Conservation (phyloP, 2,797 vertebrate genomes). For the Peromyscus attwateri region DNA sequence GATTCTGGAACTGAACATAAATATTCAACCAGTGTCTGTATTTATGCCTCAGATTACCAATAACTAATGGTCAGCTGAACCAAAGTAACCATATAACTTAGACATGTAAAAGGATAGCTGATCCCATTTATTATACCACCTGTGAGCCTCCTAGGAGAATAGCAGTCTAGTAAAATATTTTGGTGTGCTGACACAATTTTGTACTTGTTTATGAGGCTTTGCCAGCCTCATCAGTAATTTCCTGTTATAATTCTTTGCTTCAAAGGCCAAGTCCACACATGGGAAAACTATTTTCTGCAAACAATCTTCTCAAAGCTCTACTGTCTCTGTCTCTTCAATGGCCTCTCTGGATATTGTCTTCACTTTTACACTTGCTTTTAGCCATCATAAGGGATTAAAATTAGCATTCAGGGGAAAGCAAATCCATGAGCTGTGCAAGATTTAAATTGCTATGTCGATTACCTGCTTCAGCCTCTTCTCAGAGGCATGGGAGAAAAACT, state of each 20-base stretch:
- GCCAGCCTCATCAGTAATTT: conserved; percentile 77
- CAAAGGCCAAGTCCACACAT: conserved; percentile 75
- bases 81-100: conserved; percentile 69
- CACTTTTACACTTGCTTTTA: conserved; percentile 52
- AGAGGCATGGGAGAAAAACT: neutral
- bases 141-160: conserved; percentile 77
- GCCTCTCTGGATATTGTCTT: conserved; percentile 15
- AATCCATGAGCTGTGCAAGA: conserved; percentile 1
- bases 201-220: conserved; percentile 76
- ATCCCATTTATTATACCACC: conserved; percentile 79
- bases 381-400: conserved; percentile 46
- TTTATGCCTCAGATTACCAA: conserved; percentile 76
- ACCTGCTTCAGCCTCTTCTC: neutral
- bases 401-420: conserved; percentile 33
- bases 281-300: conserved; percentile 78
- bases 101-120: conserved; percentile 58
- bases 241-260: conserved; percentile 81
- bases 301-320: conserved; percentile 43
- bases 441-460: neutral
- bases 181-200: conserved; percentile 78
- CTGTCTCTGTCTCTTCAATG: conserved; percentile 65
- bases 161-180: conserved; percentile 79
- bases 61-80: conserved; percentile 72
- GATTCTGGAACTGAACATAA: conserved; percentile 71
- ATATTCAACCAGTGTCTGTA: conserved; percentile 79